Evolutionary conservation across 2,113 vertebrate species (phyloP).

Genomic region (Turnix velox): DNA sequence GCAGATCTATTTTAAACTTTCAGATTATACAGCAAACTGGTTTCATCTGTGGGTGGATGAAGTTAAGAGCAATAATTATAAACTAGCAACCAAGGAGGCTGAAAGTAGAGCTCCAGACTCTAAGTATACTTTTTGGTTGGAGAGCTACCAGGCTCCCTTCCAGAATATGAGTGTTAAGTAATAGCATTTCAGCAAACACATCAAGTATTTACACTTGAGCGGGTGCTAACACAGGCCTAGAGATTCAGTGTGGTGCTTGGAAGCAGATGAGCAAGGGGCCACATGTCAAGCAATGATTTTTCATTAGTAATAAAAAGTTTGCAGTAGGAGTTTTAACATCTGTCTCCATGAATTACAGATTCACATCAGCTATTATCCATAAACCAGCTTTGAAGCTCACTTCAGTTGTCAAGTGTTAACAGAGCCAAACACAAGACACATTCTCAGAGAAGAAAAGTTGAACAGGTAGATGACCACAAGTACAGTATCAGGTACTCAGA

Average conservation of each 20-base stretch:
- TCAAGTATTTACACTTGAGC: not conserved
- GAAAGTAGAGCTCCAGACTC: constrained; percentile 6
- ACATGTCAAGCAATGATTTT: not conserved
- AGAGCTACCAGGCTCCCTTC: not conserved
- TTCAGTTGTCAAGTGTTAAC: not conserved
- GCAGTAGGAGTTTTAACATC: not conserved
- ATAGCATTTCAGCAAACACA: not conserved
- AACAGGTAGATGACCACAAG: not conserved
- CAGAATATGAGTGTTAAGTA: not conserved
- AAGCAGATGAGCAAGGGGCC: not conserved
- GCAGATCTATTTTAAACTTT: constrained; percentile 31
- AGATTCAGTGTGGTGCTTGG: not conserved
- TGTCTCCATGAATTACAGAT: not conserved
- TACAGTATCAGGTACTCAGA: not conserved
- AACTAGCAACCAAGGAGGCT: constrained; percentile 19
- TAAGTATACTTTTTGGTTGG: not conserved
- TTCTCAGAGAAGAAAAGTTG: not conserved
- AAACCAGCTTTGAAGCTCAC: not conserved
- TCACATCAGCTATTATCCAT: not conserved
- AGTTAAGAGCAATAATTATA: constrained; percentile 46
- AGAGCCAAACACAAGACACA: not conserved
- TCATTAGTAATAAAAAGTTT: not conserved
- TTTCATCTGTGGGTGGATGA: constrained; percentile 39
- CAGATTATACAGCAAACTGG: constrained; percentile 19
- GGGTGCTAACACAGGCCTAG: not conserved